Evolutionary conservation across 2,113 vertebrate genomes (phyloP), one percentile per base, ranked within the genome.

Genomic region (Suricata suricatta): DNA sequence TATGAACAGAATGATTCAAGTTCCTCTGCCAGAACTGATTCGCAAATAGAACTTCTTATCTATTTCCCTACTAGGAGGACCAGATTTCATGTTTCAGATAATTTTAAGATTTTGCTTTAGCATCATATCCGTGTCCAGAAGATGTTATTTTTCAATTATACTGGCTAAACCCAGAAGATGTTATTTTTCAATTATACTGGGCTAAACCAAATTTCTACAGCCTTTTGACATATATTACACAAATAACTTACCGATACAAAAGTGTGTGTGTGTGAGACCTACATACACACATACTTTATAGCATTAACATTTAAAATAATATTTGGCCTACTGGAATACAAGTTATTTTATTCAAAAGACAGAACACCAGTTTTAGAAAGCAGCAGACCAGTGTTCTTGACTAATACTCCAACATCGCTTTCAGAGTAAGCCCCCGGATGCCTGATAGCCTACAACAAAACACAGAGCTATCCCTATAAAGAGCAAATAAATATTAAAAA

Each of bases 71-170:
- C 91, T 16, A 60, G 8, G 38, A 94, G 41, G 54, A 71, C 23
- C 86, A 95, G 27, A 93, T 72, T 69, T 68, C 35, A 97, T 35
- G 19, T 89, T 82, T 88, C 27, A 93, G 86, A 92, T 81, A 82
- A 47, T 94, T 79, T 86, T 63, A 94, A 92, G 50, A 89, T 82
- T 95, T 86, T 95, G 41, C 63, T 77, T 92, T 86, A 80, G 5
- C 13, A 92, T 81, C 50, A 50, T 31, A 85, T 80, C 47, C 57
- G 5, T 76, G 25, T 74, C n/a, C 89, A 88, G 85, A 93, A 88
- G 52, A 68, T 63, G 23, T 38, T 68, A 47, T 47, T 90, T 95
- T 88, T 88, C 9, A 71, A 23, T 90, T 60, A 90, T 41, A 77
- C 47, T 80, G 25, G 77, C n/a, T 88, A 88, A 63, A 94, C 85